Evolutionary conservation across 2,113 vertebrate genomes (phyloP), one percentile per base, ranked within the genome.

Genomic region (Podocnemis expansa): DNA sequence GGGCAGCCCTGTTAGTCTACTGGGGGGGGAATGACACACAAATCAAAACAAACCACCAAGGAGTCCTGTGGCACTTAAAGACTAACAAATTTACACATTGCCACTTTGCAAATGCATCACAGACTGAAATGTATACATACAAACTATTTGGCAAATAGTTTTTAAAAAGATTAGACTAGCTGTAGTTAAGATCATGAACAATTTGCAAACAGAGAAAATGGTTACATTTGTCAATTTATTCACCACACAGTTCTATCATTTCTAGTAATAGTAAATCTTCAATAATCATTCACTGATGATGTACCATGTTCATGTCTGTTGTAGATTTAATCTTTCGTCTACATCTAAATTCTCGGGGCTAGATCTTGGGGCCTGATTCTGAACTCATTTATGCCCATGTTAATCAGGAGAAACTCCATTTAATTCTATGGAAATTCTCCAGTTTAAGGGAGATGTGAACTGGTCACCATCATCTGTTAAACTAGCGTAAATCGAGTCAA

Each of bases 401-500:
- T 19, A 67, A 67, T 67, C 60, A 67, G 34, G 8, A 67, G 16
- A 31, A 67, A 21, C 60, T 67, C 60, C 34, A 31, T 60, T 60
- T 29, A 60, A 60, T 31, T 11, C 56, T 14, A 12, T 13, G 29
- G 29, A 60, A 60, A 60, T 31, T 31, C 56, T 60, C 27, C 56
- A 31, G 27, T 5, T 9, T 67, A 67, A n/a, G 34, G 60, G 34
- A 67, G 60, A 67, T 67, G 60, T 19, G 34, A 67, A 14, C n/a
- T n/a, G 60, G 60, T 67, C 60, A 55, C 76, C 70, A 56, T 54
- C 67, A 52, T 82, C 82, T 96, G 80, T 84, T 89, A 84, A 31
- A 55, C 56, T 41, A 87, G 60, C 87, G 78, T n/a, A 91, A 95
- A 90, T 70, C 47, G 81, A 58, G 67, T 60, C 67, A 96, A 93